Evolutionary conservation across 2,888 invertebrate species (phyloP).

Genomic region (Psylliodes chrysocephalus): DNA sequence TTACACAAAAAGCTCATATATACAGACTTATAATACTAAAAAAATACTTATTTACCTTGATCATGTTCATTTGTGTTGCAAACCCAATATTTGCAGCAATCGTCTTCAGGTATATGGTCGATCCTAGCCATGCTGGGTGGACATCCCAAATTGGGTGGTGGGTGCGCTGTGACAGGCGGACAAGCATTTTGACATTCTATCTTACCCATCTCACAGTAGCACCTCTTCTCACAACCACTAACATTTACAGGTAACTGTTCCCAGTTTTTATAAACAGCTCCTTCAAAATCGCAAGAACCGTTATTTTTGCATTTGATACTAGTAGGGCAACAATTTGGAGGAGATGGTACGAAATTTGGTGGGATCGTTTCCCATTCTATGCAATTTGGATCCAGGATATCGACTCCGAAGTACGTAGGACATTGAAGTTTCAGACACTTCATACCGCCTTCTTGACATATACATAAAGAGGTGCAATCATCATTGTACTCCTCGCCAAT

Average conservation of each 20-base stretch:
- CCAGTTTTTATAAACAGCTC: conserved; percentile 78
- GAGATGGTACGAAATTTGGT: conserved; percentile 73
- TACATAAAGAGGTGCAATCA: conserved; percentile 82
- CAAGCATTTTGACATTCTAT: conserved; percentile 87
- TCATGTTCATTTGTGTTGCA: conserved; percentile 51
- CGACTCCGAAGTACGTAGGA: conserved; percentile 85
- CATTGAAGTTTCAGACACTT: conserved; percentile 86
- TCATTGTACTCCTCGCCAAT: conserved; percentile 82
- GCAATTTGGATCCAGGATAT: conserved; percentile 85
- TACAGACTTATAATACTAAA: not conserved
- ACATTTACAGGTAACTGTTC: conserved; percentile 81
- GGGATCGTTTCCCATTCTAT: conserved; percentile 88
- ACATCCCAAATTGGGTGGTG: conserved; percentile 80
- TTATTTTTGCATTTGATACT: conserved; percentile 82
- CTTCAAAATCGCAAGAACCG: conserved; percentile 83
- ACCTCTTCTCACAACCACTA: conserved; percentile 86
- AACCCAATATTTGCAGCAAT: conserved; percentile 88
- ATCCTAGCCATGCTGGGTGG: conserved; percentile 74
- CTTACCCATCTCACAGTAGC: conserved; percentile 89
- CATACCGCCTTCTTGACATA: conserved; percentile 76
- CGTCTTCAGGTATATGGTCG: conserved; percentile 76
- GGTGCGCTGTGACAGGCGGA: conserved; percentile 78
- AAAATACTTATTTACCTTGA: conserved; percentile 31
- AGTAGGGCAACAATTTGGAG: conserved; percentile 86
- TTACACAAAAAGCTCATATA: not conserved